These are phyloP conservation scores for Trissolcus brochymenae DNA, from an alignment of 2,888 invertebrate species.

Conservation along the genomic window DNA sequence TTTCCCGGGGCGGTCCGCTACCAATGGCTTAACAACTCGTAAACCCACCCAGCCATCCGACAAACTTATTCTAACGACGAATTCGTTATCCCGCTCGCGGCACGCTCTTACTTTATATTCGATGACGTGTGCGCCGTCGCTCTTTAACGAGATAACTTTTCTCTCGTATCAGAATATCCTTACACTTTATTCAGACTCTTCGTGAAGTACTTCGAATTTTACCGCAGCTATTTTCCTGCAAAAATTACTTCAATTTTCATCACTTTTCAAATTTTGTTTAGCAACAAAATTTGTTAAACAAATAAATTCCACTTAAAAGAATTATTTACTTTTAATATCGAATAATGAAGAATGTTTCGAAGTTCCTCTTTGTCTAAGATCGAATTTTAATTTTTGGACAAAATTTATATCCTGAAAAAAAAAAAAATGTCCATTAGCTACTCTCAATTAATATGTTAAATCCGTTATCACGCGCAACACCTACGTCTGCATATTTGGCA, in stretches of 20 bases:
- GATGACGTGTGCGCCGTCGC: not conserved
- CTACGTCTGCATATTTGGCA: constrained; percentile 14
- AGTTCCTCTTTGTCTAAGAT: not conserved
- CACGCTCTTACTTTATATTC: constrained; percentile 9
- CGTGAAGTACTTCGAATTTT: too few relatives aligned
- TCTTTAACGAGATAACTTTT: constrained; percentile 9
- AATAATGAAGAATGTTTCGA: not conserved
- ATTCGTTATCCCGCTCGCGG: constrained; percentile 23
- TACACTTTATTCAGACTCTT: too few relatives aligned
- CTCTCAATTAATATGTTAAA: constrained; percentile 37
- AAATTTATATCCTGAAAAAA: not conserved
- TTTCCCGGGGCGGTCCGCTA: constrained; percentile 61
- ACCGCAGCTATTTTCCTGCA: too few relatives aligned
- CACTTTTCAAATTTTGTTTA: too few relatives aligned
- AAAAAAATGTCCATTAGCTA: not conserved
- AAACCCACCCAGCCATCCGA: constrained; percentile 18
- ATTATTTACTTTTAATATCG: too few relatives aligned
- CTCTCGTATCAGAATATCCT: too few relatives aligned
- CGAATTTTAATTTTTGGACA: not conserved
- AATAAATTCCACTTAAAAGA: too few relatives aligned
- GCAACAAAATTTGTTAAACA: too few relatives aligned
- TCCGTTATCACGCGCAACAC: not conserved
- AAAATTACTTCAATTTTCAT: not conserved
- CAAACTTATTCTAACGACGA: constrained; percentile 42
- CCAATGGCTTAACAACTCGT: constrained; percentile 43